Base-by-base conservation (phyloP, 2,888 invertebrate species). In the Stomorhina lunata region DNA sequence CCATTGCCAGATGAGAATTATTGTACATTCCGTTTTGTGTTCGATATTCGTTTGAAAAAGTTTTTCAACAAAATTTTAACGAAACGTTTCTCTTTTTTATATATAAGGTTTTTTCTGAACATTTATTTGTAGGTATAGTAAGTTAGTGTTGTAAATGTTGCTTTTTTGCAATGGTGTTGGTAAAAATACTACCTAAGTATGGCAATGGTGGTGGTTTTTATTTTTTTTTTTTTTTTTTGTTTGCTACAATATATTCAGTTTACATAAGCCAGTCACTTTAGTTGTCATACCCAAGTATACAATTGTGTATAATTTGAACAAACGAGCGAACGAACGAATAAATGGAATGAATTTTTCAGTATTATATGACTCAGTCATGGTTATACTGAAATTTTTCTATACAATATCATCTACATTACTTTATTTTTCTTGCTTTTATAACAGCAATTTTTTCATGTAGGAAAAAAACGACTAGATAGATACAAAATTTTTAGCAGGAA, bases 1-100 rank as follows among this genome's bases (percentile, higher is more conserved):
- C 72, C 48, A 72, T 79, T 79, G 72, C 59, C 72, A 79, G 81
- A 75, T 71, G 81, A 78, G 69, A 79, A 78, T 75, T 82, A 79
- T 79, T 63, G 43, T 63, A 32, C 2, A 78, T 79, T 82, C 48
- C 40, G n/a, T 50, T 81, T 82, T 82, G 69, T 78, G 20, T 34
- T 69, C n/a, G n/a, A n/a, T 40, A 61, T 76, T 81, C 80, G 63
- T 65, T 37, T 9, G 22, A n/a, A n/a, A n/a, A 43, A 43, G 43
- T 53, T 66, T 65, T 68, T 80, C 45, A 69, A 69, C 61, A 63
- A 55, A 66, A n/a, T n/a, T n/a, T n/a, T n/a, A n/a, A 43, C 59
- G 4, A 22, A 22, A 45, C 65, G 72, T 72, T 72, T 61, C 53
- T 77, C 50, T 72, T 55, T 57, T 57, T 65, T 68, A 29, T 27